Conservation (phyloP, 2,797 vertebrate species). For the Syngnathus rostellatus region DNA sequence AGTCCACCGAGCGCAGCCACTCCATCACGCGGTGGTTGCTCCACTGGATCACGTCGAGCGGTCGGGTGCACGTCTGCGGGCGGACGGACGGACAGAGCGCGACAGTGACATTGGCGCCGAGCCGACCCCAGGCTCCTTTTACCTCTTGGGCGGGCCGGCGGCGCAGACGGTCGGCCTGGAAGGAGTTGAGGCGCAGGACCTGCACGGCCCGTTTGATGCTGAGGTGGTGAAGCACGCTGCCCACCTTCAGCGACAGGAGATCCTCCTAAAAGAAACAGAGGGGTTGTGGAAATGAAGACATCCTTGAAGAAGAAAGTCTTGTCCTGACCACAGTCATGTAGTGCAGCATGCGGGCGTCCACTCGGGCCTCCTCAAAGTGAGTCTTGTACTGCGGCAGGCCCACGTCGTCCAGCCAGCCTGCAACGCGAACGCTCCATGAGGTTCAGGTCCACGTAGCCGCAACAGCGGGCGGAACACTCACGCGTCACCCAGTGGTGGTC, state of each 20-base stretch:
- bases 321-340: constrained; percentile 87
- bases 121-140: constrained; percentile 6
- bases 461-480: constrained; percentile 56
- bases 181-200: constrained; percentile 85
- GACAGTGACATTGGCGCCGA: neutral
- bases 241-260: constrained; percentile 86
- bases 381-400: constrained; percentile 96
- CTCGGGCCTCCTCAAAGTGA: constrained; percentile 90
- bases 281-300: neutral
- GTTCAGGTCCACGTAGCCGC: accelerated
- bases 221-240: constrained; percentile 91
- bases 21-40: constrained; percentile 97
- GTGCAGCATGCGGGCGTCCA: constrained; percentile 91
- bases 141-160: constrained; percentile 90
- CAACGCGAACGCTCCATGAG: neutral
- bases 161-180: constrained; percentile 82
- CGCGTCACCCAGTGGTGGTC: constrained; percentile 96
- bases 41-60: constrained; percentile 85
- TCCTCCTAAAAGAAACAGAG: constrained; percentile 73
- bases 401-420: constrained; percentile 97
- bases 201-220: constrained; percentile 94
- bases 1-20: constrained; percentile 88
- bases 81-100: accelerated
- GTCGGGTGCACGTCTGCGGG: constrained; percentile 74
- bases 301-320: neutral